These are phyloP conservation scores for Lamproptera curius DNA, from an alignment of 2,888 invertebrate genomes.

Conservation along the genomic window DNA sequence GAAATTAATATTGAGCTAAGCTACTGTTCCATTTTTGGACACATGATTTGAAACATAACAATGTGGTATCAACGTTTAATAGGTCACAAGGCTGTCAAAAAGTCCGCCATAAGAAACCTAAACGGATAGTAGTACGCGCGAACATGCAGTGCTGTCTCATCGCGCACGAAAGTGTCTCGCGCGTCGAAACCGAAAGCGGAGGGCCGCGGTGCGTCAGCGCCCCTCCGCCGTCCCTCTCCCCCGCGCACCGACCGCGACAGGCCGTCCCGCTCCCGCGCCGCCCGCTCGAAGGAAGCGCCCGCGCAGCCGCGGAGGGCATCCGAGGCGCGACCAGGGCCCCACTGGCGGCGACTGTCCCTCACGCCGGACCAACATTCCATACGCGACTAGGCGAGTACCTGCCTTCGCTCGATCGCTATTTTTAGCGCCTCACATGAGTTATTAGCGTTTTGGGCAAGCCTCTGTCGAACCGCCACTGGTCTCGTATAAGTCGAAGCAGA, in stretches of 20 bases:
- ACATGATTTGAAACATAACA: too few species aligned
- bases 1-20: too few species aligned
- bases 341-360: slow-evolving; percentile 72
- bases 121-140: background rate
- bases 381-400: slow-evolving; percentile 56
- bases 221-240: slow-evolving; percentile 46
- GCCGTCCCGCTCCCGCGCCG: slow-evolving; percentile 32
- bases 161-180: slow-evolving; percentile 4
- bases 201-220: slow-evolving; percentile 71
- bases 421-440: slow-evolving; percentile 39
- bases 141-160: background rate
- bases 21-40: too few species aligned
- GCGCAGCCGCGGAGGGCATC: slow-evolving; percentile 17
- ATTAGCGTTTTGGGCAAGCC: slow-evolving; percentile 26
- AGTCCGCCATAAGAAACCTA: background rate
- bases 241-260: slow-evolving; percentile 30
- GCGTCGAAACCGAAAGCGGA: slow-evolving; percentile 58
- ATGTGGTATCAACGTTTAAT: too few species aligned
- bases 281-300: slow-evolving; percentile 61
- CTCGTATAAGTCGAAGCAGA: slow-evolving; percentile 58
- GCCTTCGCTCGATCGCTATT: slow-evolving; percentile 51
- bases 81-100: too few species aligned
- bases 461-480: slow-evolving; percentile 32
- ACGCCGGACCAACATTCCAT: slow-evolving; percentile 58
- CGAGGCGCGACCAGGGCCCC: slow-evolving; percentile 52